phyloP scores from a whole-genome alignment of 2,113 vertebrate genomes.

The Pseudolaguvia tuberculata region DNA sequence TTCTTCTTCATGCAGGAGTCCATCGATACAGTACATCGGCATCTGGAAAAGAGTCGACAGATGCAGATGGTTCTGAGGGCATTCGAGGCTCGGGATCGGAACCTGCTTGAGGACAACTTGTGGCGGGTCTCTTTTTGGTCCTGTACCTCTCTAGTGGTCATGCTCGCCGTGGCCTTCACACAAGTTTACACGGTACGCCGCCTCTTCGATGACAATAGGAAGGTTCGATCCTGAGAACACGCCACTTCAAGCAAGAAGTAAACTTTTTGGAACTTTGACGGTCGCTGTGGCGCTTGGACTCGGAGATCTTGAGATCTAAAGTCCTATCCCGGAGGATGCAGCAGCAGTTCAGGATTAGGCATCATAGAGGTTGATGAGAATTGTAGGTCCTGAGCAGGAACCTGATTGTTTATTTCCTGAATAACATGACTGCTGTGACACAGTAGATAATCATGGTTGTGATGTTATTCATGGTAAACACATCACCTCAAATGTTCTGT shows the following conservation, averaged over 20 bases:
- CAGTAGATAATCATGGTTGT: neutral
- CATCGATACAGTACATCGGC: constrained; percentile 74
- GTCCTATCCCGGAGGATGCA: neutral
- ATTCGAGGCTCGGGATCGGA: constrained; percentile 82
- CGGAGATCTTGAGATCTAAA: neutral
- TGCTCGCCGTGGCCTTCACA: constrained; percentile 75
- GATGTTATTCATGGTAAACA: neutral
- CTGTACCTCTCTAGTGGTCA: constrained; percentile 71
- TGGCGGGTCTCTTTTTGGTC: constrained; percentile 86
- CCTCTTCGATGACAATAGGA: constrained; percentile 80
- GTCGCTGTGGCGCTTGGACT: neutral
- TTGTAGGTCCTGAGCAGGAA: neutral
- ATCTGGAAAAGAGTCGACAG: constrained; percentile 80
- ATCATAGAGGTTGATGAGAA: neutral
- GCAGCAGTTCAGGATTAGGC: neutral
- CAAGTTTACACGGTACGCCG: constrained; percentile 84
- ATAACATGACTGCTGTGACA: neutral
- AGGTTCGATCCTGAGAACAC: constrained; percentile 67
- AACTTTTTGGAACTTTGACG: neutral
- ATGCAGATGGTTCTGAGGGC: constrained; percentile 78
- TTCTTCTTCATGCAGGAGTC: constrained; percentile 67
- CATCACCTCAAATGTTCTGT: neutral
- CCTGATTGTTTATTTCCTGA: neutral
- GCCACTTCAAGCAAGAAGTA: neutral
- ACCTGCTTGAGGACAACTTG: constrained; percentile 81